Evolutionary conservation across 2,888 invertebrate species (phyloP), one percentile per base, ranked within the genome.

Genomic region (Oithona nana): DNA sequence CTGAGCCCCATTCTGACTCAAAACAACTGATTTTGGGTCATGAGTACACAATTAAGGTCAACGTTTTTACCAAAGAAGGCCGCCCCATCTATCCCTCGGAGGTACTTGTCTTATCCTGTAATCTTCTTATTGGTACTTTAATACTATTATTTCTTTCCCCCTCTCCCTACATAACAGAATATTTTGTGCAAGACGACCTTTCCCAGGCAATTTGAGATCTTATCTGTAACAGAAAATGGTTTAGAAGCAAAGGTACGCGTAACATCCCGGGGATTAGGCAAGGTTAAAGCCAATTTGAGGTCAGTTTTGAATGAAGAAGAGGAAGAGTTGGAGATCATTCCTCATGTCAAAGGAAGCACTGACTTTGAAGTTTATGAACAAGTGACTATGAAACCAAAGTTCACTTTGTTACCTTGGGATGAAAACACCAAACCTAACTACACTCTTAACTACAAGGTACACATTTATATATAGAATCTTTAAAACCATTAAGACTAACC

Each of bases 31-130:
- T 57, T 20, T 3, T 24, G 8, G 29, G 22, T 20, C 31, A 31
- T 22, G n/a, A 29, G 8, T 57, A 57, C 28, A 31, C 29, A 29
- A 57, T 57, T 11, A 29, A 57, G 20, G 26, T 57, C 28, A 28
- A 31, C 20, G 26, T 57, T 28, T 31, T 57, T 20, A 39, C 29
- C 22, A 57, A 31, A 31, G 24, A 57, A 11, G 39, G 28, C 29
- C n/a, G 57, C 11, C 57, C 30, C 20, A 57, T 57, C 39, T 57
- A 57, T 57, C 57, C 57, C 29, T 57, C 57, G 31, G 28, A 57
- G 26, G 57, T 49, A 49, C 22, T 2, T 49, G 50, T 20, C 22
- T n/a, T n/a, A n/a, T n/a, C 50, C n/a, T 20, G n/a, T n/a, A 49
- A 2, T 49, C 50, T 22, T 20, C 22, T 49, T 20, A 22, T 22